Base-by-base conservation (phyloP, 2,888 invertebrate species). In the Apamea monoglypha region DNA sequence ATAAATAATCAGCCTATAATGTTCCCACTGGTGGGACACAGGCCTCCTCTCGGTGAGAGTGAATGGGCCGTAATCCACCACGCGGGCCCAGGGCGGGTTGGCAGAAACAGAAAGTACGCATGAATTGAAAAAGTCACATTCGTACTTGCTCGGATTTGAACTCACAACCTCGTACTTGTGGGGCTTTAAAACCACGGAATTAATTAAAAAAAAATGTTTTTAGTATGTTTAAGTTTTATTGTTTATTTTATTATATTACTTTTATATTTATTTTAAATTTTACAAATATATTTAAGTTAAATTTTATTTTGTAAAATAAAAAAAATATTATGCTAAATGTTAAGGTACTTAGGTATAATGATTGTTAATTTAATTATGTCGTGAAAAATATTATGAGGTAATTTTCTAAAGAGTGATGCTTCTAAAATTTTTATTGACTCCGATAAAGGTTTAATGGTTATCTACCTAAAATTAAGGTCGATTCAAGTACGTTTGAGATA, bases 401-500 rank as follows among this genome's bases (percentile, higher is more conserved):
- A 18, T 56, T 76, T 63, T 79, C 7, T 68, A 36, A 18, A 12
- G 6, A 36, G 16, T 47, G 5, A 29, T 63, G 16, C 2, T 77
- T 16, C 7, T 40, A 47, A 64, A 56, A 63, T 76, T 53, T 18
- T n/a, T 21, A 29, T 36, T 47, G 4, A 36, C n/a, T 59, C 7
- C 18, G 40, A 14, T 59, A 18, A 18, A 61, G 10, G 2, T 84
- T 66, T 75, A 18, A 56, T 63, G 75, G 25, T 32, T 71, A 66
- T 10, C n/a, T 87, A 77, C 18, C 32, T 7, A 53, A 50, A 61
- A 36, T 69, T 69, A 68, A 86, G 71, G 83, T 81, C 74, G 18
- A 29, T 63, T 77, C 75, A 89, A 87, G 87, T 87, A 25, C 76
- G 18, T 73, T 56, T 2, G 1, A 68, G 32, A 63, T 80, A 81